phyloP scores from a whole-genome alignment of 1,140 invertebrate genomes.

The Nomia melanderi region DNA sequence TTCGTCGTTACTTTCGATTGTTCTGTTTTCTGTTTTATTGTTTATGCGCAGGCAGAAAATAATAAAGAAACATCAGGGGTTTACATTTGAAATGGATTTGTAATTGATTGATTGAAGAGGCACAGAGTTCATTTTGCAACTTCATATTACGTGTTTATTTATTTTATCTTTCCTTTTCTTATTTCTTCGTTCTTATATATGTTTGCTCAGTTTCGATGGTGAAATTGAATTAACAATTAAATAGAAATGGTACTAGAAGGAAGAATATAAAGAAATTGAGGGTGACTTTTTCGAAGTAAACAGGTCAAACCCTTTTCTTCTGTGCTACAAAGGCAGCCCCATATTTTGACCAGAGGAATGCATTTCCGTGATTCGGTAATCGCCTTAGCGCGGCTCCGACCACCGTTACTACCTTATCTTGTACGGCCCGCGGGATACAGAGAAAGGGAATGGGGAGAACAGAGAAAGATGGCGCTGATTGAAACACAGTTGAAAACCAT shows the following conservation, averaged over 20 bases:
- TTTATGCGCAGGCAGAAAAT: no score
- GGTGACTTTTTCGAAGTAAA: background rate
- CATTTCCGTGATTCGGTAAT: constrained; percentile 58
- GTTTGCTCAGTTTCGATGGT: no score
- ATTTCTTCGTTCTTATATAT: no score
- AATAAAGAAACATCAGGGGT: no score
- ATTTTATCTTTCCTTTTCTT: no score
- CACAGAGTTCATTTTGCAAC: no score
- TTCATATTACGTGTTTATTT: no score
- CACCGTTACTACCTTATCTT: constrained; percentile 53
- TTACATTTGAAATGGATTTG: no score
- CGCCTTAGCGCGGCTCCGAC: constrained; percentile 45
- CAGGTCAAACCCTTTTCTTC: constrained; percentile 9
- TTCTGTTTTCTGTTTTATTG: no score
- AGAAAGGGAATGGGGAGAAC: constrained; percentile 6
- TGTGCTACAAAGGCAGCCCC: background rate
- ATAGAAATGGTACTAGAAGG: background rate
- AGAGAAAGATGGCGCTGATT: background rate
- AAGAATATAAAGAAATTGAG: constrained; percentile 6
- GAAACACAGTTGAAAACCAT: background rate
- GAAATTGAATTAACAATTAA: no score
- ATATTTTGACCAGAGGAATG: constrained; percentile 41
- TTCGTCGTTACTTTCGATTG: no score
- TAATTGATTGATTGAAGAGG: no score
- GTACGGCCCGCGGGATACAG: constrained; percentile 28